These are phyloP conservation scores for Thera britannica DNA, from an alignment of 2,888 invertebrate species.

Conservation along the genomic window DNA sequence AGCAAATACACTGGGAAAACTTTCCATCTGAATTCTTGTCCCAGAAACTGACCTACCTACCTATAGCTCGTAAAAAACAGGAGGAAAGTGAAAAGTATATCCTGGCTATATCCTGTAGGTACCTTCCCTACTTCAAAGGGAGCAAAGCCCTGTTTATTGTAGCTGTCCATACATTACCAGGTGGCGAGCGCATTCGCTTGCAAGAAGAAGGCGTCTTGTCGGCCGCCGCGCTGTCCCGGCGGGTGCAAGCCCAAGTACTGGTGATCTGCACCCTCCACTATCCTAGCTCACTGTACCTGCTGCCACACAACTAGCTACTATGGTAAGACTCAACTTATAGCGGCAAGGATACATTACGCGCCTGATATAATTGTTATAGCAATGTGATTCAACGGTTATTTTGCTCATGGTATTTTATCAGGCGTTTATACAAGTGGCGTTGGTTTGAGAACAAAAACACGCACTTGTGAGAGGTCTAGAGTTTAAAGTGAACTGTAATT, in stretches of 20 bases:
- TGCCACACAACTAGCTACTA: conserved; percentile 1
- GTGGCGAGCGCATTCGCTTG: conserved; percentile 67
- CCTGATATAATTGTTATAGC: conserved; percentile 33
- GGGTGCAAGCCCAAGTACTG: conserved; percentile 78
- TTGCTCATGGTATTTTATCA: not conserved
- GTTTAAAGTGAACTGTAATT: too few relatives aligned
- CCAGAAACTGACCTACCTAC: too few relatives aligned
- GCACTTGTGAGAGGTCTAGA: too few relatives aligned
- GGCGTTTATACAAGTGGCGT: not conserved
- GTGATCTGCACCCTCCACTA: conserved; percentile 46
- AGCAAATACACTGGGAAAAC: too few relatives aligned
- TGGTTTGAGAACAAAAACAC: too few relatives aligned
- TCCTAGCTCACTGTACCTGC: not conserved
- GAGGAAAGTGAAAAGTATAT: too few relatives aligned
- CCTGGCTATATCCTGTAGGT: too few relatives aligned
- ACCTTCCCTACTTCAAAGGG: too few relatives aligned
- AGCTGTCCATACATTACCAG: conserved; percentile 40
- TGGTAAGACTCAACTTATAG: conserved; percentile 7
- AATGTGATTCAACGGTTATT: not conserved
- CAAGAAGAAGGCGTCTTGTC: conserved; percentile 60
- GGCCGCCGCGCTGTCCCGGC: conserved; percentile 77
- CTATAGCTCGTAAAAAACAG: too few relatives aligned
- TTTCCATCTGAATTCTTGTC: too few relatives aligned
- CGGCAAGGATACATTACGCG: not conserved
- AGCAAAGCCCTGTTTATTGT: not conserved